Conservation (phyloP, 2,113 vertebrate species). For the Apteryx owenii region DNA sequence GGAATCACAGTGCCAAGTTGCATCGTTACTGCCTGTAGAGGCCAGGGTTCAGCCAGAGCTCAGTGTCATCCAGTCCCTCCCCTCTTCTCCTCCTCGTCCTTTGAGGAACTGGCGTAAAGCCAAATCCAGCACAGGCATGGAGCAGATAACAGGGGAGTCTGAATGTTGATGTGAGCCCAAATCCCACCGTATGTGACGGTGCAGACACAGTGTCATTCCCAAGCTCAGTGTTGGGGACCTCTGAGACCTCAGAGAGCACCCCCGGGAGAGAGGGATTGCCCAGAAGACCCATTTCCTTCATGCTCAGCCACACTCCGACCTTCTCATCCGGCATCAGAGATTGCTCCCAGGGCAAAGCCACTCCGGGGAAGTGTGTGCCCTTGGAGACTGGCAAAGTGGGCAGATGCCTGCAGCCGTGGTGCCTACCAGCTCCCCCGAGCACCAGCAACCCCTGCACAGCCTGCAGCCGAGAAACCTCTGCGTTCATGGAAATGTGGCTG, state of each 20-base stretch:
- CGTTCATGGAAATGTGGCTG: not conserved
- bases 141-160: not conserved
- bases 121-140: not conserved
- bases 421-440: not conserved
- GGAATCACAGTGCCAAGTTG: not conserved
- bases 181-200: not conserved
- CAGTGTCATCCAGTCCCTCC: not conserved
- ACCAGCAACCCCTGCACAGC: not conserved
- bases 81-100: not conserved
- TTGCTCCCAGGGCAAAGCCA: not conserved
- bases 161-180: not conserved
- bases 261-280: not conserved
- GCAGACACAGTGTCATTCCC: not conserved
- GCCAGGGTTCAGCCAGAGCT: not conserved
- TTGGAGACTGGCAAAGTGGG: not conserved
- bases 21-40: accelerated
- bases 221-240: not conserved
- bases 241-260: not conserved
- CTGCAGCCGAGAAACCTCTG: not conserved
- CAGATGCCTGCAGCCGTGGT: not conserved
- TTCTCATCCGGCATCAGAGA: not conserved
- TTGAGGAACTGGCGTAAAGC: not conserved
- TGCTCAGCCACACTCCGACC: not conserved
- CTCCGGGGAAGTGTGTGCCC: not conserved
- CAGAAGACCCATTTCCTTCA: not conserved